phyloP scores from a whole-genome alignment of 2,797 vertebrate species.

The Prionace glauca region DNA sequence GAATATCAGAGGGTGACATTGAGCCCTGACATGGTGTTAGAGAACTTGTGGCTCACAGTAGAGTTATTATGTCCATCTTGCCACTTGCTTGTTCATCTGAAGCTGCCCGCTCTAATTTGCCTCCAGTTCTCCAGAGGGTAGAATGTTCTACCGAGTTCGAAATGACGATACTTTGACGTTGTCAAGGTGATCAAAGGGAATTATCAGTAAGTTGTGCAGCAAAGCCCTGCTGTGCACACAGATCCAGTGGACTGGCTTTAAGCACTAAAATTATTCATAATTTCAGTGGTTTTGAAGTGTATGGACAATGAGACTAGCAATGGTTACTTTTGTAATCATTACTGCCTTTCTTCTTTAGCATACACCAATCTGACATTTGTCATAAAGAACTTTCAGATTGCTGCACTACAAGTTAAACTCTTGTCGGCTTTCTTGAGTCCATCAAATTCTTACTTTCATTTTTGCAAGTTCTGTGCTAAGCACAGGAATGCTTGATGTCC shows the following conservation, averaged over 20 bases:
- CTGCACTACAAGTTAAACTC: not conserved
- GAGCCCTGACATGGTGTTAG: not conserved
- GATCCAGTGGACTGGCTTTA: not conserved
- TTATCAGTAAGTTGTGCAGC: constrained; percentile 3
- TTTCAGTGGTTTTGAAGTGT: not conserved
- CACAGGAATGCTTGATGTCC: not conserved
- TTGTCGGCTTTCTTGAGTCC: not conserved
- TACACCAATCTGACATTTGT: not conserved
- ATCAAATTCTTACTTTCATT: not conserved
- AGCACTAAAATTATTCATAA: not conserved
- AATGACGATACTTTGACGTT: not conserved
- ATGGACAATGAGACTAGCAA: not conserved
- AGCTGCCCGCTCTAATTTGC: not conserved
- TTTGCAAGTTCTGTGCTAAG: not conserved
- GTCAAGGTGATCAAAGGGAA: not conserved
- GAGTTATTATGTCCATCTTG: not conserved
- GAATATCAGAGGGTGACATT: not conserved
- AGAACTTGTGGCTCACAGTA: not conserved
- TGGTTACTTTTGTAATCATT: not conserved
- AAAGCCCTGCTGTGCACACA: not conserved
- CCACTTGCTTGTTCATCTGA: not conserved
- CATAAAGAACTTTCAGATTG: not conserved
- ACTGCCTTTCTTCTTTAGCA: not conserved
- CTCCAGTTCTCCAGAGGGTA: not conserved
- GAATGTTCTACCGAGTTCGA: not conserved